These are phyloP conservation scores for Acleris holmiana DNA, from an alignment of 2,888 invertebrate genomes.

Conservation along the genomic window DNA sequence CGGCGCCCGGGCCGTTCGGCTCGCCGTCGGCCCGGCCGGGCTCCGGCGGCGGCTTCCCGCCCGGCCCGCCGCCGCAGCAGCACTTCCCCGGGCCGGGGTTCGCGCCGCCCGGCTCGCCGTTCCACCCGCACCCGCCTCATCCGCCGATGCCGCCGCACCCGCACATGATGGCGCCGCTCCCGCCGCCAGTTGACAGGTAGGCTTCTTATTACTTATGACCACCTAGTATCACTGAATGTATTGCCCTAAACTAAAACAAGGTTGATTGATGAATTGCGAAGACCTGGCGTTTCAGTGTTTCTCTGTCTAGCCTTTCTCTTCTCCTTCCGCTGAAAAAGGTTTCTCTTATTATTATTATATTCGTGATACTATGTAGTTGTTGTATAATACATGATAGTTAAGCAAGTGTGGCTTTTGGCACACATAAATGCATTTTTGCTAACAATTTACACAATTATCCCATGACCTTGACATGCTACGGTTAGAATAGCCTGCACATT, in stretches of 20 bases:
- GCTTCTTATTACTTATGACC: slow-evolving; percentile 50
- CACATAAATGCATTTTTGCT: too few relatives aligned
- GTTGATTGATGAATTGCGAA: too few relatives aligned
- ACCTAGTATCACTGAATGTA: slow-evolving; percentile 4
- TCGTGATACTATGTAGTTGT: too few relatives aligned
- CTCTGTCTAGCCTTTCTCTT: too few relatives aligned
- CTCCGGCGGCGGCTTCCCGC: slow-evolving; percentile 93
- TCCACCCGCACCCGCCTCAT: slow-evolving; percentile 93
- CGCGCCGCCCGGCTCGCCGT: slow-evolving; percentile 90
- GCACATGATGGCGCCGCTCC: slow-evolving; percentile 83
- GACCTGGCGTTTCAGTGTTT: too few relatives aligned
- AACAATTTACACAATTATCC: too few relatives aligned
- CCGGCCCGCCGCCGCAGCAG: slow-evolving; percentile 88
- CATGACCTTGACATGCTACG: too few relatives aligned
- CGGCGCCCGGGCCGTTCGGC: slow-evolving; percentile 87
- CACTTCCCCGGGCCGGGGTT: slow-evolving; percentile 89
- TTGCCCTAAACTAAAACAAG: background rate
- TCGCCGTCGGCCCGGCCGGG: slow-evolving; percentile 88
- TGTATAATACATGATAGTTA: too few relatives aligned
- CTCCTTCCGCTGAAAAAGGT: too few relatives aligned
- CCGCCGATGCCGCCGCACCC: slow-evolving; percentile 92
- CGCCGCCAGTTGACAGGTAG: slow-evolving; percentile 92
- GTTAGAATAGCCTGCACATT: too few relatives aligned
- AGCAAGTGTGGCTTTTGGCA: too few relatives aligned
- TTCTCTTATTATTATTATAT: too few relatives aligned